These are phyloP conservation scores for Pelvicachromis taeniatus DNA, from an alignment of 2,113 vertebrate species.

Conservation along the genomic window DNA sequence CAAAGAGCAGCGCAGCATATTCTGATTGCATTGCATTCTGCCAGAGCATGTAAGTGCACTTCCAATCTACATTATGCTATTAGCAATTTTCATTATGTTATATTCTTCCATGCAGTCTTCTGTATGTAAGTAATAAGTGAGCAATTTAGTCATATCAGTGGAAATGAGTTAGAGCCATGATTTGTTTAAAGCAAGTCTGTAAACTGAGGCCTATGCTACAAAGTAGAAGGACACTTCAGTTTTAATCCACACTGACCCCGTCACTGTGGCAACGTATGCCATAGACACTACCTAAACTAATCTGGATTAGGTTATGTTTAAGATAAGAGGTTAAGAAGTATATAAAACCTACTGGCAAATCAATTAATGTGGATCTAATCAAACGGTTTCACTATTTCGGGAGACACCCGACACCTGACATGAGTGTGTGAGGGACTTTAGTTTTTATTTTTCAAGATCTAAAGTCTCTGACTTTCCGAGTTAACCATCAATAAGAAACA, in stretches of 20 bases:
- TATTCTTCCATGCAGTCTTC: conserved; percentile 7
- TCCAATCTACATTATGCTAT: conserved; percentile 38
- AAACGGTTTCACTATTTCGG: neutral
- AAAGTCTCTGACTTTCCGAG: neutral
- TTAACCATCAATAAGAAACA: neutral
- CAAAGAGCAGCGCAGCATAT: neutral
- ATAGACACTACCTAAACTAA: neutral
- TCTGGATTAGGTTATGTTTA: neutral
- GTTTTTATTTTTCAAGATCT: neutral
- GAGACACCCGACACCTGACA: neutral
- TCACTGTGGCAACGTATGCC: neutral
- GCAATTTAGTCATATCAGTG: conserved; percentile 7
- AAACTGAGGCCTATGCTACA: neutral
- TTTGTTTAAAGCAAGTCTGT: neutral
- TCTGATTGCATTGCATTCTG: conserved; percentile 42
- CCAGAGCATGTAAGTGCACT: conserved; percentile 16
- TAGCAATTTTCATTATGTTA: conserved; percentile 39
- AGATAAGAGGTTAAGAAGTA: neutral
- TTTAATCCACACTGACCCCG: neutral
- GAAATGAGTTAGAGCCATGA: conserved; percentile 6
- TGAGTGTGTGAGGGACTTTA: neutral
- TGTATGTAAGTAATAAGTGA: conserved; percentile 4
- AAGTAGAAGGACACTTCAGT: neutral
- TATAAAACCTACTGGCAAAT: neutral
- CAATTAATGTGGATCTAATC: neutral